These are phyloP conservation scores for Malachius bipustulatus DNA, from an alignment of 2,888 invertebrate genomes.

Conservation along the genomic window DNA sequence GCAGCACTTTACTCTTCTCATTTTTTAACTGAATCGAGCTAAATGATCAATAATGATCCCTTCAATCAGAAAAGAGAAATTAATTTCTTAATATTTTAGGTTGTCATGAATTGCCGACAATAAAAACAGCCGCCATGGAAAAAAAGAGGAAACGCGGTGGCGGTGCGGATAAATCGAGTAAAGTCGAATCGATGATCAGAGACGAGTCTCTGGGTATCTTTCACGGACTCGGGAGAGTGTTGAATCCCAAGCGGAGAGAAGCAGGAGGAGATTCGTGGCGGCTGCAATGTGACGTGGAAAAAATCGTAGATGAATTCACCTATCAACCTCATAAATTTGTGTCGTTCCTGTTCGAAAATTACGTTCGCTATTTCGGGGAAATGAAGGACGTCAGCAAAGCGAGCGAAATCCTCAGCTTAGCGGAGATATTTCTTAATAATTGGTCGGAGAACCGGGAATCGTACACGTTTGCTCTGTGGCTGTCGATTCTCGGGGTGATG, in stretches of 20 bases:
- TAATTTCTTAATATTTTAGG: constrained; percentile 20
- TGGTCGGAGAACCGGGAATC: constrained; percentile 42
- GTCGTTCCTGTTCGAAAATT: constrained; percentile 59
- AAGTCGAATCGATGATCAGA: constrained; percentile 42
- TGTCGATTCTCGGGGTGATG: constrained; percentile 59
- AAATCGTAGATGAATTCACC: constrained; percentile 53
- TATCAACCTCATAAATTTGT: constrained; percentile 55
- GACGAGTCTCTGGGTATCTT: constrained; percentile 61
- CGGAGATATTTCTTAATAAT: constrained; percentile 54
- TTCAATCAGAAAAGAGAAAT: no score
- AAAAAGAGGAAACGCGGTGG: constrained; percentile 36
- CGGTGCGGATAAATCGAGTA: constrained; percentile 29
- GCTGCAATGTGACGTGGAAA: constrained; percentile 51
- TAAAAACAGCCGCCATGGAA: constrained; percentile 22
- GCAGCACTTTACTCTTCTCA: constrained; percentile 6
- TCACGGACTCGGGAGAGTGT: constrained; percentile 63
- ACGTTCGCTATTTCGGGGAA: constrained; percentile 48
- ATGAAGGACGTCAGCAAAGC: constrained; percentile 51
- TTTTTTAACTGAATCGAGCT: no score
- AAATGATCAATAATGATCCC: no score
- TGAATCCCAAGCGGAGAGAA: constrained; percentile 57
- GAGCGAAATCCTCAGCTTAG: constrained; percentile 54
- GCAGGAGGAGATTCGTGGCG: constrained; percentile 34
- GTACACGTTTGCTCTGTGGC: constrained; percentile 46
- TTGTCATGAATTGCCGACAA: constrained; percentile 20